Percentiles rank a stretch among this genome's conserved stretches.
Evolutionary conservation across 1,140 invertebrate genomes (phyloP).

Genomic region (Hylaeus anthracinus): DNA sequence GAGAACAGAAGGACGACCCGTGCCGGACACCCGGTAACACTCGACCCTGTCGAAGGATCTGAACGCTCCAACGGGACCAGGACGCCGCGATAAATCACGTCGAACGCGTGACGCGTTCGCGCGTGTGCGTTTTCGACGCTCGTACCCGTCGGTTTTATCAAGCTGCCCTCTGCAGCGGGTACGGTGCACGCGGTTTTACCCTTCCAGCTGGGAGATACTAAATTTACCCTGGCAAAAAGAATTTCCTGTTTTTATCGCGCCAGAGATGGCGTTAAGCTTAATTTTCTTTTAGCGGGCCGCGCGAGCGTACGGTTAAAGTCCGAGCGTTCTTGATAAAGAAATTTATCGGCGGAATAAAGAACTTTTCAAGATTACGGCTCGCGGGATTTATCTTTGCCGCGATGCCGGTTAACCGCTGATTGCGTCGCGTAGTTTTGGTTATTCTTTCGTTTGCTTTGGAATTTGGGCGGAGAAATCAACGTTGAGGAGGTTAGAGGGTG

Average conservation of each 20-base stretch:
- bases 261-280: constrained; percentile 50
- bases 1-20: constrained; percentile 34
- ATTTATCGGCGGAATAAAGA: constrained; percentile 39
- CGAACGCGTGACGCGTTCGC: constrained; percentile 44
- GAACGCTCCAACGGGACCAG: constrained; percentile 25
- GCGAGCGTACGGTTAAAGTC: constrained; percentile 2
- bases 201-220: constrained; percentile 47
- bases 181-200: constrained; percentile 17
- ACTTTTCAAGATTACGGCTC: constrained; percentile 31
- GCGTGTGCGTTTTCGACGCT: constrained; percentile 37
- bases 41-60: constrained; percentile 36
- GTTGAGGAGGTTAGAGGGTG: not conserved
- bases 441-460: not conserved
- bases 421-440: not conserved
- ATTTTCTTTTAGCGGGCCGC: constrained; percentile 30
- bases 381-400: constrained; percentile 1
- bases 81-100: constrained; percentile 55
- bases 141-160: constrained; percentile 48
- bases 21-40: constrained; percentile 22
- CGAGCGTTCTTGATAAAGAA: constrained; percentile 24
- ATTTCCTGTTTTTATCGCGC: constrained; percentile 32
- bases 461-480: not conserved
- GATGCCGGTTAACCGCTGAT: not conserved
- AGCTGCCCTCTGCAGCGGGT: not conserved
- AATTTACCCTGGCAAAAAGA: constrained; percentile 41